These are phyloP conservation scores for Drosophila melanosoma DNA, from an alignment of 2,888 invertebrate species.

Conservation along the genomic window DNA sequence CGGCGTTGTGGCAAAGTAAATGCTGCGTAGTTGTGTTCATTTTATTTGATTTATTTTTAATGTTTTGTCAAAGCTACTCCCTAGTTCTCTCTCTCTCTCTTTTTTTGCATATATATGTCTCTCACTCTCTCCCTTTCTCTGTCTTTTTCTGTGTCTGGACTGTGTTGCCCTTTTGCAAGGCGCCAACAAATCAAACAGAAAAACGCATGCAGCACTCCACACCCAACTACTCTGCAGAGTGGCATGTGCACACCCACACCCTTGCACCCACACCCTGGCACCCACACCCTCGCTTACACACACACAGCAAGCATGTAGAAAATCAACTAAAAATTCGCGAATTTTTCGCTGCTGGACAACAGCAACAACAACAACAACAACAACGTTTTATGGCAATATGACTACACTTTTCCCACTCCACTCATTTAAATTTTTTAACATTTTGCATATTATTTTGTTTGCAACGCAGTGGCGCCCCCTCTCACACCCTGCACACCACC, in stretches of 20 bases:
- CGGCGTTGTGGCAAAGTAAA: not conserved
- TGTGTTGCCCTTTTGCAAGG: conserved; percentile 75
- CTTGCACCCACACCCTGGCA: not conserved
- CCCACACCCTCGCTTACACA: not conserved
- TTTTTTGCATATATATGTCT: not conserved
- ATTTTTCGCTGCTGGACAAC: conserved; percentile 68
- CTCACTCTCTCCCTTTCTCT: conserved; percentile 10
- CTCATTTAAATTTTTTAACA: conserved; percentile 77
- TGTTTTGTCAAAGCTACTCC: conserved; percentile 58
- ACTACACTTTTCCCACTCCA: conserved; percentile 27
- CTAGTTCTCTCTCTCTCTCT: conserved; percentile 2
- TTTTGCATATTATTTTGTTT: conserved; percentile 82
- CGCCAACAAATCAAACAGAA: conserved; percentile 79
- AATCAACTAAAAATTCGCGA: conserved; percentile 80
- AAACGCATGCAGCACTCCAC: conserved; percentile 60
- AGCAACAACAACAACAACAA: conserved; percentile 1
- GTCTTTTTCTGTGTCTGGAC: conserved; percentile 16
- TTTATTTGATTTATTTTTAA: conserved; percentile 78
- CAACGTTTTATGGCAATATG: conserved; percentile 32
- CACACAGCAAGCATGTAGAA: conserved; percentile 48
- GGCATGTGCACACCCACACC: conserved; percentile 51
- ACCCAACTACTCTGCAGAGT: conserved; percentile 5
- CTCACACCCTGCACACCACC: not conserved
- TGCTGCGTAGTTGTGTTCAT: conserved; percentile 56
- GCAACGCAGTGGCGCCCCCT: conserved; percentile 61